Base-by-base conservation (phyloP, 2,113 vertebrate species). In the Scytalopus superciliaris region DNA sequence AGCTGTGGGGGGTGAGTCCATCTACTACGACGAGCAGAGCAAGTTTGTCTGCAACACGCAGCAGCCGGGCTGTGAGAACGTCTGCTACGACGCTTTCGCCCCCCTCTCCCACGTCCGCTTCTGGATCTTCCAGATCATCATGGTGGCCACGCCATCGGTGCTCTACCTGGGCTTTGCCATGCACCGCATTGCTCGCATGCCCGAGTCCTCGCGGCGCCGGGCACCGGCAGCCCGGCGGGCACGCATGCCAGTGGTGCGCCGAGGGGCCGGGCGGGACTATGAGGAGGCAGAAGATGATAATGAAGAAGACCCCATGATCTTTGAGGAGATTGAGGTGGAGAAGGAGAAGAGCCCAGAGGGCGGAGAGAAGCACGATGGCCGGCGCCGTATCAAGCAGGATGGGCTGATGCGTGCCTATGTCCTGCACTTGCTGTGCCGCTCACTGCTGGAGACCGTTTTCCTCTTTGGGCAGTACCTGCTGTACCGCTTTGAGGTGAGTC, bases 11-110 rank as follows among this genome's bases (percentile, higher is more conserved):
- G 99, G 99, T 0, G 99, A 99, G 87, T 98, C 98, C 81, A 99
- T 99, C 98, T 99, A 99, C 97, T 98, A 99, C 2, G 99, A 99
- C 42, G 99, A 99, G 45, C 99, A 99, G 97, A 99, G 98, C 91
- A 98, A 99, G 78, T 99, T 99, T 3, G 96, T 98, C 10, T 99
- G 99, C 90, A 99, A 99, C 98, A 99, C 99, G 0, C 97, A 97
- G 57, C 99, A 99, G 94, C 99, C 99, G 0, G 99, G 99, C 5
- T 99, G 99, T 3, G 99, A 99, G 97, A 99, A 99, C 1, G 98
- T 99, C 35, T 99, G 99, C 97, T 99, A 99, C 3, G 98, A 99
- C 0, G 98, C 97, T 6, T 99, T 99, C 2, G 99, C 99, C 0
- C 99, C 99, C 0, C 98, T 99, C 72, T 99, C 99, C 3, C 99